Evolutionary conservation across 2,888 invertebrate genomes (phyloP).

Genomic region (Lepetodrilus schrolli): DNA sequence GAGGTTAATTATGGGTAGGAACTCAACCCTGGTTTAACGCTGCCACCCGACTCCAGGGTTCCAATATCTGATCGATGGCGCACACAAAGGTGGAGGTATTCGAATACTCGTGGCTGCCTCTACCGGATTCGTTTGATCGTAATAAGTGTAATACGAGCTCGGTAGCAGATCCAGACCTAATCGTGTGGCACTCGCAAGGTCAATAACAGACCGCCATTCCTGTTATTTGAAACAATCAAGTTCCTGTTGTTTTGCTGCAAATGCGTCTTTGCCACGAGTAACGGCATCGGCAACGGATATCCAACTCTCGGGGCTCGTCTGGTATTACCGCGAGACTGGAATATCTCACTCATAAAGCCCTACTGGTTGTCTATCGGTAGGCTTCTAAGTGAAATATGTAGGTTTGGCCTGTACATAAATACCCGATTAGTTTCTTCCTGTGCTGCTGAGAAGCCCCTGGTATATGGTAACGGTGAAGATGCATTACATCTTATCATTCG

Average conservation of each 20-base stretch:
- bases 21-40: background rate
- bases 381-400: no score
- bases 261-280: constrained; percentile 24
- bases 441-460: no score
- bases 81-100: background rate
- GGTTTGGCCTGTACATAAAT: no score
- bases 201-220: constrained; percentile 3
- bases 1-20: background rate
- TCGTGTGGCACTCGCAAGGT: constrained; percentile 11
- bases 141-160: background rate
- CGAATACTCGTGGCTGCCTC: background rate
- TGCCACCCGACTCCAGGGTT: background rate
- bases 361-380: no score
- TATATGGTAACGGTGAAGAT: no score
- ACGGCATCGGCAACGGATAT: constrained; percentile 23
- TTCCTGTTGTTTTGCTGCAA: constrained; percentile 8
- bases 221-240: constrained; percentile 13
- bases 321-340: background rate
- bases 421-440: no score
- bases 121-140: constrained; percentile 22
- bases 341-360: background rate
- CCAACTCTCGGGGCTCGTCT: constrained; percentile 11
- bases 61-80: background rate
- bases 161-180: background rate
- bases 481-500: no score